A percentile compares a stretch with the other conserved stretches of the same genome.
phyloP scores from a whole-genome alignment of 1,140 invertebrate species.

The Physella acuta region DNA sequence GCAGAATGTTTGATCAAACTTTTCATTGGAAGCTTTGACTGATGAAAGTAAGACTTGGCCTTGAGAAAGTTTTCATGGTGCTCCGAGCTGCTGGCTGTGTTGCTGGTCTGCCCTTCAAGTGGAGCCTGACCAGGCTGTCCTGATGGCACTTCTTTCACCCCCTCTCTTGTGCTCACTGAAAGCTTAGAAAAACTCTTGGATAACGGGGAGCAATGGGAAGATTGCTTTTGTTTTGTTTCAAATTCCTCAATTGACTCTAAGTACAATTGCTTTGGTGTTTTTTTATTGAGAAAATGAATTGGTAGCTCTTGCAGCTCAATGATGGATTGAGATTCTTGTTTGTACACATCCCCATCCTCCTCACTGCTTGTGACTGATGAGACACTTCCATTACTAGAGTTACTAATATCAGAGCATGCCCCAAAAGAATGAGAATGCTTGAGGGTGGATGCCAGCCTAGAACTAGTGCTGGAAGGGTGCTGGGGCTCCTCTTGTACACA shows the following conservation, averaged over 20 bases:
- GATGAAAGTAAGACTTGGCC: constrained; percentile 23
- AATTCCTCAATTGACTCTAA: constrained; percentile 37
- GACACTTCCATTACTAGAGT: neutral
- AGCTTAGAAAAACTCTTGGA: neutral
- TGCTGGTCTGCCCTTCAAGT: too few relatives aligned
- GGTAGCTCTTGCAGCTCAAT: neutral
- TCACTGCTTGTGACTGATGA: constrained; percentile 14
- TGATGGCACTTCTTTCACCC: too few relatives aligned
- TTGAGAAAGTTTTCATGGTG: constrained; percentile 17
- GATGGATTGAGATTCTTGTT: too few relatives aligned
- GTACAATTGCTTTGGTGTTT: constrained; percentile 36
- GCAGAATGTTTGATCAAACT: too few relatives aligned
- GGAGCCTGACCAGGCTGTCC: too few relatives aligned
- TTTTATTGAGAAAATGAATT: constrained; percentile 13
- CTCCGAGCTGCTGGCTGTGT: constrained; percentile 15
- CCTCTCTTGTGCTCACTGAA: too few relatives aligned
- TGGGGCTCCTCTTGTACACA: too few relatives aligned
- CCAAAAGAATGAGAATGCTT: constrained; percentile 10
- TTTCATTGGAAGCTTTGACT: too few relatives aligned
- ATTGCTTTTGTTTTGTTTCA: constrained; percentile 28
- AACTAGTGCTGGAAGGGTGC: constrained; percentile 14
- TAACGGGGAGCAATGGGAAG: neutral
- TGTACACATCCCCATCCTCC: too few relatives aligned
- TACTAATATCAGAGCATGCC: constrained; percentile 4
- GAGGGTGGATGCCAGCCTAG: constrained; percentile 3